phyloP scores from a whole-genome alignment of 1,140 invertebrate genomes.

The Ostrea denselamellosa region DNA sequence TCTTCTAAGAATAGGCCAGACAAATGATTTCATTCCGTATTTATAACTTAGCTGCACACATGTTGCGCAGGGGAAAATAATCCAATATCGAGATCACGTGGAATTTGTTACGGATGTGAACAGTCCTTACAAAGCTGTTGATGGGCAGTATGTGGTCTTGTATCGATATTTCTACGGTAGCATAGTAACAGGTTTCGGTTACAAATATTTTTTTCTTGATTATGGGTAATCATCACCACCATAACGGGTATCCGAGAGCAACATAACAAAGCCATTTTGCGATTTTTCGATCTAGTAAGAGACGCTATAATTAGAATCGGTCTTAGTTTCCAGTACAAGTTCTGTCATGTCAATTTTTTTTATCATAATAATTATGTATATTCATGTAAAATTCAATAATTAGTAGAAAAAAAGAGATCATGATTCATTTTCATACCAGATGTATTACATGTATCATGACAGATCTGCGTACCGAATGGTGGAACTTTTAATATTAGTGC shows the following conservation, averaged over 20 bases:
- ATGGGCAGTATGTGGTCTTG: not conserved
- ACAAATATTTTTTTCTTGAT: not conserved
- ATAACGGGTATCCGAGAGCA: not conserved
- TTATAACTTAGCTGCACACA: constrained; percentile 29
- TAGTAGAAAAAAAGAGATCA: too few species aligned
- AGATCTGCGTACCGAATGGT: too few species aligned
- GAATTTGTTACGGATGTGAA: not conserved
- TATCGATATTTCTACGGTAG: constrained; percentile 11
- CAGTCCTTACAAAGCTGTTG: not conserved
- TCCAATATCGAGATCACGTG: constrained; percentile 28
- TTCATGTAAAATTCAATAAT: too few species aligned
- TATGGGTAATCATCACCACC: not conserved
- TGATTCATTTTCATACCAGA: too few species aligned
- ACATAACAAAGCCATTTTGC: not conserved
- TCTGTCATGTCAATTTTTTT: too few species aligned
- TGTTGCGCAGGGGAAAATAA: constrained; percentile 25
- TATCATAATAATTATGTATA: too few species aligned
- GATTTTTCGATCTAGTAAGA: too few species aligned
- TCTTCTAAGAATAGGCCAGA: not conserved
- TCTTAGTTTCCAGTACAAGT: too few species aligned
- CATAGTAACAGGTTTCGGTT: not conserved
- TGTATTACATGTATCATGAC: too few species aligned
- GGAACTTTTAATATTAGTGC: too few species aligned
- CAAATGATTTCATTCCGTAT: constrained; percentile 8
- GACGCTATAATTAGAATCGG: too few species aligned